phyloP scores from a whole-genome alignment of 2,113 vertebrate genomes.

The Gracilinanus agilis region DNA sequence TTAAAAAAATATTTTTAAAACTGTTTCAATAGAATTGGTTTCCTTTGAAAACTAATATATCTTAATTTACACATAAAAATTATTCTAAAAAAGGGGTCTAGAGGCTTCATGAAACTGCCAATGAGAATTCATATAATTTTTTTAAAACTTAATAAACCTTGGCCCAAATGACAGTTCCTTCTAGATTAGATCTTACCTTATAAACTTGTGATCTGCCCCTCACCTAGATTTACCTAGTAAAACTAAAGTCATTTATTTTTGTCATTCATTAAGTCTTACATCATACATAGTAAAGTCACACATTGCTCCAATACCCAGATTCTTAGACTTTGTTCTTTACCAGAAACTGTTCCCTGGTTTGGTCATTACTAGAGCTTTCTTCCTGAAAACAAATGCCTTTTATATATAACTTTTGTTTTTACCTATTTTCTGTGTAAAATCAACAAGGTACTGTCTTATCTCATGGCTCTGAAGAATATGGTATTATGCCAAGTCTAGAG shows the following conservation, averaged over 20 bases:
- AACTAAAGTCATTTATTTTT: neutral
- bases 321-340: neutral
- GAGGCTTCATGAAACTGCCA: neutral
- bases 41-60: neutral
- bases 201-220: neutral
- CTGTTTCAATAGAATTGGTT: neutral
- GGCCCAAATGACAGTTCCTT: neutral
- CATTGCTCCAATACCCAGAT: neutral
- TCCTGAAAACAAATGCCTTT: neutral
- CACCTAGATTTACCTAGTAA: neutral
- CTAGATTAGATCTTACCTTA: neutral
- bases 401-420: neutral
- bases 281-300: no score
- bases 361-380: neutral
- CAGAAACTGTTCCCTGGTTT: neutral
- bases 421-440: neutral
- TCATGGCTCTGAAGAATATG: neutral
- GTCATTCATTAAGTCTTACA: no score
- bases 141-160: neutral
- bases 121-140: neutral
- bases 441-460: neutral
- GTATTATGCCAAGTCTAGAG: neutral
- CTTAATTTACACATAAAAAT: no score
- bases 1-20: neutral
- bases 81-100: neutral